A percentile compares a stretch with the other conserved stretches of the same genome.
phyloP scores from a whole-genome alignment of 2,888 invertebrate genomes.

The Xanthorhoe designata region DNA sequence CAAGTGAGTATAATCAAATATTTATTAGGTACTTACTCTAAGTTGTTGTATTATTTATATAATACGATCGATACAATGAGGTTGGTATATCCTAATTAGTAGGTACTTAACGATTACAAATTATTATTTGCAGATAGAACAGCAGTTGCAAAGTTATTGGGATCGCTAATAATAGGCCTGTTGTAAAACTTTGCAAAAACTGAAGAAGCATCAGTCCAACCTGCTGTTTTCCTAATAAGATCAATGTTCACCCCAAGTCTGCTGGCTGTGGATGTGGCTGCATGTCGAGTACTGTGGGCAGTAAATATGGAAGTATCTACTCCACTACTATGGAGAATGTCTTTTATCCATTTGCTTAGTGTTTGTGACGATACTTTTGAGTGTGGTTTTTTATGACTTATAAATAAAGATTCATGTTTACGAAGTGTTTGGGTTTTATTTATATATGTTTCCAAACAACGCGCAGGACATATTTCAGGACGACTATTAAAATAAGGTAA shows the following conservation, averaged over 20 bases:
- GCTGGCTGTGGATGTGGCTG: slow-evolving; percentile 15
- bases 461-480: slow-evolving; percentile 13
- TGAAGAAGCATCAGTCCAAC: slow-evolving; percentile 6
- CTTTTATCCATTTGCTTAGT: slow-evolving; percentile 5
- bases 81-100: not conserved
- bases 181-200: slow-evolving; percentile 11
- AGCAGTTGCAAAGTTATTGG: slow-evolving; percentile 3
- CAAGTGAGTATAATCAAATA: not conserved
- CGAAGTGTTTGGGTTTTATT: slow-evolving; percentile 1
- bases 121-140: not conserved
- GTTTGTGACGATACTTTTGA: slow-evolving; percentile 5
- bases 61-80: not conserved
- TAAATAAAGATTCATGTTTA: slow-evolving; percentile 6
- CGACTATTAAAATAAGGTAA: slow-evolving; percentile 12
- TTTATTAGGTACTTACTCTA: not conserved
- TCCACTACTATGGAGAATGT: slow-evolving; percentile 2
- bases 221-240: slow-evolving; percentile 16
- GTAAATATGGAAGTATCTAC: slow-evolving; percentile 5
- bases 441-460: not conserved
- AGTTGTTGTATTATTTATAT: not conserved
- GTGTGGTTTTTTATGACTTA: slow-evolving; percentile 4
- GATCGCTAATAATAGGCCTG: not conserved
- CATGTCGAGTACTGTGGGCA: slow-evolving; percentile 18
- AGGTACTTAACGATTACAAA: not conserved
- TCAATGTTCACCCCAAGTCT: slow-evolving; percentile 14